Evolutionary conservation across 2,888 invertebrate species (phyloP).

Genomic region (Iselma pallidipennis): DNA sequence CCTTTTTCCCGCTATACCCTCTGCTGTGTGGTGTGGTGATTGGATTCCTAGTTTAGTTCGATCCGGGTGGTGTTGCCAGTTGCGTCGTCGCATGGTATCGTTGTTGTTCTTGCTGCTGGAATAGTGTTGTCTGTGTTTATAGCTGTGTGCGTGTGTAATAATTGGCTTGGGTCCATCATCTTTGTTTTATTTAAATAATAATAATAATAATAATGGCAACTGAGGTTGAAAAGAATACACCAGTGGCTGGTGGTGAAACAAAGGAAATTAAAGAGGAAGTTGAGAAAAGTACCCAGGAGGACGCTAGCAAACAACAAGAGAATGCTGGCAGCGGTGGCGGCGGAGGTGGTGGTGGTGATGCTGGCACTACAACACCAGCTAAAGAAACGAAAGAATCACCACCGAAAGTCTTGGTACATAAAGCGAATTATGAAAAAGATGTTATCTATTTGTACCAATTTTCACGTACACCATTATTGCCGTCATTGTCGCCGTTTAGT

Average conservation of each 20-base stretch:
- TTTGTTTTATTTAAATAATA: constrained; percentile 1
- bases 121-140: not conserved
- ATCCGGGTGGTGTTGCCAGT: not conserved
- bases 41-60: not conserved
- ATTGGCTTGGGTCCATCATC: constrained; percentile 3
- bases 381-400: constrained; percentile 67
- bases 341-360: constrained; percentile 55
- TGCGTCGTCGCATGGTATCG: not conserved
- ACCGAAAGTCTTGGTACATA: constrained; percentile 82
- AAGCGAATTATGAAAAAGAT: constrained; percentile 88
- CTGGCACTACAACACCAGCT: constrained; percentile 55
- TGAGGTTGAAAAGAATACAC: constrained; percentile 74
- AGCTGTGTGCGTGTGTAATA: not conserved
- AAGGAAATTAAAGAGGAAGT: constrained; percentile 59
- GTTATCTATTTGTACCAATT: constrained; percentile 94
- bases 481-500: constrained; percentile 90
- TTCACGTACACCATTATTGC: constrained; percentile 85
- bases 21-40: too few species aligned
- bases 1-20: not conserved
- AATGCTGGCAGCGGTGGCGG: constrained; percentile 51
- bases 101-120: not conserved
- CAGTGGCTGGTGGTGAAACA: constrained; percentile 67
- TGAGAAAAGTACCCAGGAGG: constrained; percentile 56
- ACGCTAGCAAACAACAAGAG: constrained; percentile 58
- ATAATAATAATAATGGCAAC: constrained; percentile 66